Evolutionary conservation across 2,888 invertebrate species (phyloP).

Genomic region (Cheiracanthium punctorium): DNA sequence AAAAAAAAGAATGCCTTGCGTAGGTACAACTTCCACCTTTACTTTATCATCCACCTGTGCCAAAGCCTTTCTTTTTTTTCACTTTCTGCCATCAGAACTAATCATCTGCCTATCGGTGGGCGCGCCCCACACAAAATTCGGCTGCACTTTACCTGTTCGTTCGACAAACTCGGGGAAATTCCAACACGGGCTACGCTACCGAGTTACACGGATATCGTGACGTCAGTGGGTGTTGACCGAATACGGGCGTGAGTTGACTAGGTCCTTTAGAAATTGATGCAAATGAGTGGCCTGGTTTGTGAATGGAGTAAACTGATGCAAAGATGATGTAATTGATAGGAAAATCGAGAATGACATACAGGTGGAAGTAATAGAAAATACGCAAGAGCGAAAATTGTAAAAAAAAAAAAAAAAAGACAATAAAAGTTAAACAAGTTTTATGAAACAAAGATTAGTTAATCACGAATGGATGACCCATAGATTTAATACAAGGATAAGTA

Average conservation of each 20-base stretch:
- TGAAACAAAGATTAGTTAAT: no score
- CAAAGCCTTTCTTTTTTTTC: neutral
- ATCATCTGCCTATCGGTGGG: constrained; percentile 16
- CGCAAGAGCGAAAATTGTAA: no score
- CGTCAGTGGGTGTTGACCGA: neutral
- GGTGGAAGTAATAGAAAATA: no score
- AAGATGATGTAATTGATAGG: no score
- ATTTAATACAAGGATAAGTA: no score
- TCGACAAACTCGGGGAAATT: constrained; percentile 16
- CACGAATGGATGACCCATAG: no score
- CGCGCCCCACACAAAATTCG: constrained; percentile 37
- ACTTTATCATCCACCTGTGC: neutral
- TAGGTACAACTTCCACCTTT: neutral
- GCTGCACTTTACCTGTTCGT: neutral
- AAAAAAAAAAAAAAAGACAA: no score
- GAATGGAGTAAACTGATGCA: no score
- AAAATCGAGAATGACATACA: no score
- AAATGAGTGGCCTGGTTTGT: neutral
- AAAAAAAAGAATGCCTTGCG: neutral
- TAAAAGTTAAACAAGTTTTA: no score
- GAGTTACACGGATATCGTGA: constrained; percentile 32
- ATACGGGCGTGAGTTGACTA: neutral
- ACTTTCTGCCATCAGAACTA: neutral
- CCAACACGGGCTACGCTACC: constrained; percentile 2
- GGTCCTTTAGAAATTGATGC: neutral